phyloP scores from a whole-genome alignment of 2,888 invertebrate genomes.

The Pyrochroa serraticornis region DNA sequence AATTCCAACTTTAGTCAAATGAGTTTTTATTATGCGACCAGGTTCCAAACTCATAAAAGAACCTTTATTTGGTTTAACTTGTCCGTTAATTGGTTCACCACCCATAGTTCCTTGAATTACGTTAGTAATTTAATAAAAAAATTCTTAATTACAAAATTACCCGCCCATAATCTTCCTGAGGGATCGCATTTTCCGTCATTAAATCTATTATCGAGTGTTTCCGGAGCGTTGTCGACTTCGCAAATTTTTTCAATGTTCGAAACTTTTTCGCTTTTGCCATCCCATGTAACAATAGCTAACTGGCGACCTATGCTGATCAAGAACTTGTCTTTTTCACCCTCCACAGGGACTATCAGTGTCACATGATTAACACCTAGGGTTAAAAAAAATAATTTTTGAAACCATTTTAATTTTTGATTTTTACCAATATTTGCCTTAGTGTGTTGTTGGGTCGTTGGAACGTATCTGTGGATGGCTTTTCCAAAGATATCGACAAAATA shows the following conservation, averaged over 20 bases:
- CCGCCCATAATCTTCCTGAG: conserved; percentile 72
- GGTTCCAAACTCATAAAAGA: conserved; percentile 33
- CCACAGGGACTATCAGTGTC: conserved; percentile 68
- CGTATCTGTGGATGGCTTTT: conserved; percentile 43
- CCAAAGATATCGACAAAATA: conserved; percentile 69
- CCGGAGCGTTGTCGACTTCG: conserved; percentile 64
- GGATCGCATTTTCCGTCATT: conserved; percentile 81
- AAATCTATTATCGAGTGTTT: conserved; percentile 62
- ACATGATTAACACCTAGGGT: conserved; percentile 39
- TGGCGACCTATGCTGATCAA: conserved; percentile 65
- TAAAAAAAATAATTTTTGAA: background rate
- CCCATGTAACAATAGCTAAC: conserved; percentile 67
- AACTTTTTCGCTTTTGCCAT: conserved; percentile 60
- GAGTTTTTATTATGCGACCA: conserved; percentile 28
- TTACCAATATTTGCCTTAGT: conserved; percentile 45
- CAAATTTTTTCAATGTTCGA: conserved; percentile 59
- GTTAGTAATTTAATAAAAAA: background rate
- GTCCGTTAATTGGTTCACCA: conserved; percentile 31
- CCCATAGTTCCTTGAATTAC: conserved; percentile 44
- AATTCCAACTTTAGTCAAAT: conserved; percentile 34
- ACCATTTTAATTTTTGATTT: conserved; percentile 2
- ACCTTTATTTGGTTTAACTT: conserved; percentile 31
- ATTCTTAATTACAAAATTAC: conserved; percentile 54
- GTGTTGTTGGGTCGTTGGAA: conserved; percentile 38
- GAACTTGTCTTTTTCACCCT: conserved; percentile 64